Evolutionary conservation across 2,113 vertebrate genomes (phyloP), one percentile per base, ranked within the genome.

Genomic region (Scomber japonicus): DNA sequence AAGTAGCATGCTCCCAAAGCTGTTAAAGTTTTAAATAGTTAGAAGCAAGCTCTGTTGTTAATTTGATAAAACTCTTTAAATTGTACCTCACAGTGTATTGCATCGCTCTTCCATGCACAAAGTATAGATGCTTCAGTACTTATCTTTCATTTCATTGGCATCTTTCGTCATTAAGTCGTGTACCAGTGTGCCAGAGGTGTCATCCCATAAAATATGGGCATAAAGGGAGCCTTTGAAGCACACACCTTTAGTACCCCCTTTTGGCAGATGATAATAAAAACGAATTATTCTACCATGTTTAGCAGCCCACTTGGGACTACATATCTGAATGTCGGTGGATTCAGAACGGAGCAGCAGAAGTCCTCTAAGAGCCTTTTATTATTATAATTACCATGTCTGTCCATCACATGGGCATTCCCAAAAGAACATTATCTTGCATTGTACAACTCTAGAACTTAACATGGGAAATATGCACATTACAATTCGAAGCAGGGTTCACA

Each of bases 311-410:
- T 70, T 30, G 75, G 75, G 84, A 86, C 59, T 40, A 53, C 57
- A 51, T 80, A 59, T 78, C 78, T 81, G 59, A 74, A 59, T 45
- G 66, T 83, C 78, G 75, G 68, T 65, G 61, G 64, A 48, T 57
- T 76, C 64, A 80, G 64, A 68, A 56, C 11, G 67, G 61, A 82
- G 62, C 57, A 78, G 71, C 70, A 40, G 60, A 30, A 70, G 71
- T 85, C 84, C 81, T 73, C 81, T 45, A 85, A 87, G 88, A 81
- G 62, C 78, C 54, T 89, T 90, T 92, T 84, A 90, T 93, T 94
- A 91, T 86, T 80, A 54, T 92, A 88, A 93, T 91, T 86, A 84
- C 78, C 54, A 19, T 50, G 68, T 82, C 86, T 86, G 92, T 91
- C 91, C 81, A 73, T 94, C 93, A 91, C 69, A 78, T 13, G 54